Evolutionary conservation across 2,888 invertebrate genomes (phyloP), one percentile per base, ranked within the genome.

Genomic region (Xanthia icteritia): DNA sequence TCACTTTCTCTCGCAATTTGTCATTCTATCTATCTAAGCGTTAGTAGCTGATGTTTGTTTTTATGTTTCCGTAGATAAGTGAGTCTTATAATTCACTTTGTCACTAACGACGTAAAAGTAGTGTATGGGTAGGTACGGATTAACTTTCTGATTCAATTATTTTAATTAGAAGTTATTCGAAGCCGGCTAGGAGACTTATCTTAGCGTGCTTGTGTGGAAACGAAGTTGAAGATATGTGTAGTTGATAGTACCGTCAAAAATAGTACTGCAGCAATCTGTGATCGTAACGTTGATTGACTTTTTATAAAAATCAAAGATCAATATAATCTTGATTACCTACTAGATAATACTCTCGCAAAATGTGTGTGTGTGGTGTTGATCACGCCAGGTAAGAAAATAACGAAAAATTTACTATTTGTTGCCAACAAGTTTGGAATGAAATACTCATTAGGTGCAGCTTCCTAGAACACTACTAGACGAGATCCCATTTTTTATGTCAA

Each of bases 1-100:
- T 93, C 93, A 94, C 96, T 96, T 96, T 96, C 96, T 93, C 96
- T 89, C 79, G 89, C 93, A 89, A 91, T 92, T 92, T 91, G 90
- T 91, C 90, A 90, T 88, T 89, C 87, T 77, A 84, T 79, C 83
- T 83, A 87, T 87, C 83, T 81, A 81, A 76, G 54, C 76, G 68
- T 77, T 77, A 88, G 65, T 77, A 63, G 56, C 42, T 80, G 73
- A 77, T 81, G 60, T 87, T 84, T 86, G 84, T 84, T 85, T 78
- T 85, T 88, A 86, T 85, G 80, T 85, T 86, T 82, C 75, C 76
- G 64, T 71, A 64, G 60, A 54, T 82, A 85, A 85, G 76, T 75
- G n/a, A 68, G 67, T 65, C 71, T 79, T 84, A 58, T 76, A 70
- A 79, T 73, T 84, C 71, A 76, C 36, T 68, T 68, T 76, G 83